Conservation (phyloP, 2,797 vertebrate genomes). For the Naso thynnoides region DNA sequence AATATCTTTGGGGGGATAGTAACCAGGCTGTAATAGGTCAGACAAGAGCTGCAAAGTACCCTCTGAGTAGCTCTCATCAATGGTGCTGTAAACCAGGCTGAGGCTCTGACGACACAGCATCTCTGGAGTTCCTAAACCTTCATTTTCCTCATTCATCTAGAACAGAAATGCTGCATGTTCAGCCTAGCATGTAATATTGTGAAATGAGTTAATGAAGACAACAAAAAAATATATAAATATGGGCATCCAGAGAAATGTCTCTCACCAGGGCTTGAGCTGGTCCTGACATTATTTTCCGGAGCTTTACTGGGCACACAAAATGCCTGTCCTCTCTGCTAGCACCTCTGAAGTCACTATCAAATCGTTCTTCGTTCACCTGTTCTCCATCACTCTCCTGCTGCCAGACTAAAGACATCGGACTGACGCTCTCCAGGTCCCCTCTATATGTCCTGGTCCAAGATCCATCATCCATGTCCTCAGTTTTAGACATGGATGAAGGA, state of each 20-base stretch:
- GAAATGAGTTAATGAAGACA: neutral
- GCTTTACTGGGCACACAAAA: slow-evolving; percentile 73
- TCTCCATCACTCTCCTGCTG: slow-evolving; percentile 50
- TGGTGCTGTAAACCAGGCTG: slow-evolving; percentile 89
- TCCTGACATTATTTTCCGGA: slow-evolving; percentile 69
- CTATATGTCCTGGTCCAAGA: neutral
- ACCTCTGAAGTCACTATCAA: slow-evolving; percentile 35
- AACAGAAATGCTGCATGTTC: neutral
- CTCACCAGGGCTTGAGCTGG: slow-evolving; percentile 66
- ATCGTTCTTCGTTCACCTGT: slow-evolving; percentile 22
- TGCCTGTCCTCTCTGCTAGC: slow-evolving; percentile 60
- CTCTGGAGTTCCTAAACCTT: slow-evolving; percentile 64
- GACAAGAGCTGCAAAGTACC: slow-evolving; percentile 92
- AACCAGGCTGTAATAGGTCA: slow-evolving; percentile 88
- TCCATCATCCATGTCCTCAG: slow-evolving; percentile 22
- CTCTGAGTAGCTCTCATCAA: slow-evolving; percentile 90
- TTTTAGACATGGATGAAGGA: neutral
- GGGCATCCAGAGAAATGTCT: slow-evolving; percentile 3
- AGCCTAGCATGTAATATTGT: neutral
- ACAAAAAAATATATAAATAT: neutral
- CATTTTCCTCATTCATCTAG: slow-evolving; percentile 59
- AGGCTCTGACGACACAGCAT: slow-evolving; percentile 88
- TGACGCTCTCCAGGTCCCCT: slow-evolving; percentile 33
- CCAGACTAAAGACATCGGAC: slow-evolving; percentile 52
- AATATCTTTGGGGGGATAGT: slow-evolving; percentile 88